Evolutionary conservation across 2,113 vertebrate genomes (phyloP).

Genomic region (Monopterus albus): DNA sequence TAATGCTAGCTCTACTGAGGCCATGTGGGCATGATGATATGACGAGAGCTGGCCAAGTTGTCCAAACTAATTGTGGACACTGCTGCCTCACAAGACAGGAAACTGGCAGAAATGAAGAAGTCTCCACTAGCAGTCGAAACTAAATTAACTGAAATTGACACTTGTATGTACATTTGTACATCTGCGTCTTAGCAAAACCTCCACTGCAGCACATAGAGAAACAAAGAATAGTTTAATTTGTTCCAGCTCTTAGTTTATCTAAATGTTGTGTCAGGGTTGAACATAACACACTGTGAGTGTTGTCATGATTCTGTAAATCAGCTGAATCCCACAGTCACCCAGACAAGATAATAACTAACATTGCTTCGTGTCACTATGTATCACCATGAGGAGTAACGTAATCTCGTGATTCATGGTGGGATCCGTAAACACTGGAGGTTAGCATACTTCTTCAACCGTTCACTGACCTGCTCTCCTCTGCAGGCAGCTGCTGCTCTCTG

Average conservation of each 20-base stretch:
- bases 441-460: not conserved
- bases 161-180: too few species aligned
- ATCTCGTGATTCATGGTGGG: constrained; percentile 18
- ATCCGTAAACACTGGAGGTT: constrained; percentile 9
- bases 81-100: too few species aligned
- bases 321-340: not conserved
- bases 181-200: too few species aligned
- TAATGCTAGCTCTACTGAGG: too few species aligned
- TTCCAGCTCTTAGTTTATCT: not conserved
- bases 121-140: too few species aligned
- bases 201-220: not conserved
- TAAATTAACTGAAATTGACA: too few species aligned
- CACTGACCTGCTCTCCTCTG: constrained; percentile 18
- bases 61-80: too few species aligned
- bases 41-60: too few species aligned
- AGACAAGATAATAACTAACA: not conserved
- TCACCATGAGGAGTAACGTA: constrained; percentile 11
- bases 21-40: too few species aligned
- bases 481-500: constrained; percentile 23
- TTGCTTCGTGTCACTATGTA: constrained; percentile 9
- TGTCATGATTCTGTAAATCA: constrained; percentile 29
- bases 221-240: not conserved
- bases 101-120: too few species aligned
- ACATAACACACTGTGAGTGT: not conserved
- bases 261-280: not conserved